phyloP scores from a whole-genome alignment of 2,797 vertebrate species.

The Xiphophorus birchmanni region DNA sequence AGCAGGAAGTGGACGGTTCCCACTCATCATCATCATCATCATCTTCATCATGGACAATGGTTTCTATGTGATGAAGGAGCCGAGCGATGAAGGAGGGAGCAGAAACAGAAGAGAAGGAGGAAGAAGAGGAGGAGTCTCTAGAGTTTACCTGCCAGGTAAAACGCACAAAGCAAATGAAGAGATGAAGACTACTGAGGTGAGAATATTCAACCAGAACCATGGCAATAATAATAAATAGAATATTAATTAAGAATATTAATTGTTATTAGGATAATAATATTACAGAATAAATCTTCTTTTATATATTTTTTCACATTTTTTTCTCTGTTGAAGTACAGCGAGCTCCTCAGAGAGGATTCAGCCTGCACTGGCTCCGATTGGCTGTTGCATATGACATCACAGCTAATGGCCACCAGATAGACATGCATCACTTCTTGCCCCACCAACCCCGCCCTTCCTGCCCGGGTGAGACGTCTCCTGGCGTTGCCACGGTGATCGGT shows the following conservation, averaged over 20 bases:
- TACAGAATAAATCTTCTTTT: slow-evolving; percentile 97
- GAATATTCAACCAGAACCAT: slow-evolving; percentile 79
- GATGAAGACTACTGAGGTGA: slow-evolving; percentile 76
- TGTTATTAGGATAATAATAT: slow-evolving; percentile 87
- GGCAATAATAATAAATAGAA: slow-evolving; percentile 82
- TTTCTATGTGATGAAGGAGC: slow-evolving; percentile 47
- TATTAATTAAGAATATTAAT: slow-evolving; percentile 84
- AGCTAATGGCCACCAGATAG: slow-evolving; percentile 97
- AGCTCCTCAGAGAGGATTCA: slow-evolving; percentile 87
- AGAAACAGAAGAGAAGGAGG: slow-evolving; percentile 26
- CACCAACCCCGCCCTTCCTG: slow-evolving; percentile 60
- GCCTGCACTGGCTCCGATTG: slow-evolving; percentile 82
- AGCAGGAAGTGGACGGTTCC: slow-evolving; percentile 33
- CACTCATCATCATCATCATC: slow-evolving; percentile 22
- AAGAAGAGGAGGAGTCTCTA: slow-evolving; percentile 42
- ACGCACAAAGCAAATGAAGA: slow-evolving; percentile 88
- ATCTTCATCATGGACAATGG: slow-evolving; percentile 6
- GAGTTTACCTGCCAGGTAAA: slow-evolving; percentile 80
- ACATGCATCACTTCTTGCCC: slow-evolving; percentile 92
- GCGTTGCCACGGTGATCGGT: slow-evolving; percentile 72
- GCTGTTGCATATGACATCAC: slow-evolving; percentile 99
- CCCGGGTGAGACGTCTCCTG: slow-evolving; percentile 72
- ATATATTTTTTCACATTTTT: slow-evolving; percentile 87
- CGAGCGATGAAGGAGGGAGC: slow-evolving; percentile 23
- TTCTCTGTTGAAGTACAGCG: slow-evolving; percentile 91